Evolutionary conservation across 2,113 vertebrate species (phyloP), one percentile per base, ranked within the genome.

Genomic region (Chaetura pelagica): DNA sequence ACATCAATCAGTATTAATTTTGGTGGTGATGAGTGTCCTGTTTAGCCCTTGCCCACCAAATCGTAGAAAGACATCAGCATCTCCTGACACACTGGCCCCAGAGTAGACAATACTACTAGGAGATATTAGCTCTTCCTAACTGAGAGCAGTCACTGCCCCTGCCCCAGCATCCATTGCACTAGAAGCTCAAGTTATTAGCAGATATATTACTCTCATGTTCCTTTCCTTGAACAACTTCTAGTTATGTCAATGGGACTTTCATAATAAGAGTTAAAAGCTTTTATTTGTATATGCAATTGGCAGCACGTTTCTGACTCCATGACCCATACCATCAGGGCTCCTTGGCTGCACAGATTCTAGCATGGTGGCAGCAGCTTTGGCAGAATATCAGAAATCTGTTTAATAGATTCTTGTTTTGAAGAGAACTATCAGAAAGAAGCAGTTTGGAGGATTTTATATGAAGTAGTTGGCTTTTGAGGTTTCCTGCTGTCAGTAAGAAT

Each of bases 401-500:
- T 84, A 90, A 96, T 54, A 94, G 69, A 62, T 83, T 94, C 40
- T 71, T 85, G 32, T 94, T 95, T 76, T 93, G 89, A 94, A 96
- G 93, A 96, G 46, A 40, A 84, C 61, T 61, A 24, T 55, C 81
- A 88, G 48, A 74, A 83, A 9, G 64, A 86, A 67, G 59, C 55
- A 64, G 48, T 72, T 52, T 72, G 71, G 71, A 76, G 22, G 68
- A 66, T 55, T 94, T 90, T 48, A 29, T 40, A 38, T 46, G 73
- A 7, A 35, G 24, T 46, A 61, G 26, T 24, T 91, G 64, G 58
- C 54, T 90, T 91, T 82, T 72, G 66, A 72, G 27, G 35, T 80
- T 88, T 92, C 46, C 62, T 87, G 58, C 59, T 90, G 30, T 90
- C 32, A 34, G 8, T 34, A 73, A 85, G 20, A 90, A 15, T 1